Percentiles rank a stretch among this genome's conserved stretches.
Conservation (phyloP, 2,113 vertebrate genomes). For the Numenius arquata region DNA sequence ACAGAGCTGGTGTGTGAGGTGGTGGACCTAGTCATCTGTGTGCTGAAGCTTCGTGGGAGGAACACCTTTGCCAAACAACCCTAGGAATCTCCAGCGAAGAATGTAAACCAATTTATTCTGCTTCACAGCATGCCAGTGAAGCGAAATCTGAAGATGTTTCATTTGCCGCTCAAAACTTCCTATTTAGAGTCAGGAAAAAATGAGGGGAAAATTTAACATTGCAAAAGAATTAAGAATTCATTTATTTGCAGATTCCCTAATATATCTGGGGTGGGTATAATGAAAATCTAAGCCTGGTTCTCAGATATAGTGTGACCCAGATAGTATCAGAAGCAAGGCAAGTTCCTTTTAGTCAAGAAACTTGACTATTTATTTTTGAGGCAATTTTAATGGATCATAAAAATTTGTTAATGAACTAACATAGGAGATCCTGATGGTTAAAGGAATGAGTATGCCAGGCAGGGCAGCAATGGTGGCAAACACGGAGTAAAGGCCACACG, state of each 20-base stretch:
- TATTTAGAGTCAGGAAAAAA: background rate
- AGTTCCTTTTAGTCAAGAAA: background rate
- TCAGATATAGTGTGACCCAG: background rate
- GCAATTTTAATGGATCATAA: background rate
- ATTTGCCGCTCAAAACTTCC: background rate
- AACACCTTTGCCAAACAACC: background rate
- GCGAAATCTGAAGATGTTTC: background rate
- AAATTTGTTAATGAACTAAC: background rate
- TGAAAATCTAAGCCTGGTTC: background rate
- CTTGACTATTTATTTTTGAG: background rate
- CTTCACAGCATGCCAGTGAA: background rate
- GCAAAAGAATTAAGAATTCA: background rate
- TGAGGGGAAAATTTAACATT: background rate
- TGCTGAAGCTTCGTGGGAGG: background rate
- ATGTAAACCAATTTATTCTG: background rate
- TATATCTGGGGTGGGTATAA: background rate
- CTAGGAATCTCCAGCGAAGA: background rate
- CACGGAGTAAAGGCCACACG: rapidly evolving
- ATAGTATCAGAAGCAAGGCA: background rate
- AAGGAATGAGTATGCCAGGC: background rate
- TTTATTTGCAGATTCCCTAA: background rate
- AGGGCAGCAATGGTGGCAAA: background rate
- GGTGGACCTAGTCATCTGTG: background rate
- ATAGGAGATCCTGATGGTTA: background rate
- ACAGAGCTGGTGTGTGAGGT: background rate